Evolutionary conservation across 2,888 invertebrate genomes (phyloP).

Genomic region (Amiota mariae): DNA sequence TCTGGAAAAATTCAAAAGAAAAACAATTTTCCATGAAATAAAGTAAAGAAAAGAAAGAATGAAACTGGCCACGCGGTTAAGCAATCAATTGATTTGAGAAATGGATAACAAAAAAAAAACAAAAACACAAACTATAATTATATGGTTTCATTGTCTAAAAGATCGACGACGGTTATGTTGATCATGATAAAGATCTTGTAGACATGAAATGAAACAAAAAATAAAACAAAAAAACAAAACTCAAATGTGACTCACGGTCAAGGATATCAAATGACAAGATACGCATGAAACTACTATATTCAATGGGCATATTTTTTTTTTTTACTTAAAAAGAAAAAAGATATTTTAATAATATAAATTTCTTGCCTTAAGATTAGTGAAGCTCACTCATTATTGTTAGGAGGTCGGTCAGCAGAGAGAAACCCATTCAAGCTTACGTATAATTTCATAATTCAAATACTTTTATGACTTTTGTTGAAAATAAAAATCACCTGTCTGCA

Average conservation of each 20-base stretch:
- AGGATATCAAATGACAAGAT: slow-evolving; percentile 48
- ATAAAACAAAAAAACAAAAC: not conserved
- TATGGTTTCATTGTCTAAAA: slow-evolving; percentile 32
- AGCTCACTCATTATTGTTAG: not conserved
- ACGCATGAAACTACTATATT: not conserved
- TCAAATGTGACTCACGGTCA: not conserved
- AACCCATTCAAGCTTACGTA: slow-evolving; percentile 12
- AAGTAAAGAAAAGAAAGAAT: slow-evolving; percentile 43
- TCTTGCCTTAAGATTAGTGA: slow-evolving; percentile 13
- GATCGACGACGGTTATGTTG: not conserved
- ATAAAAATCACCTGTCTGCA: slow-evolving; percentile 55
- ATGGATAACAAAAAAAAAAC: slow-evolving; percentile 45
- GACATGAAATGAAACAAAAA: not conserved
- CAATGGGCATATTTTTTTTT: too few species aligned
- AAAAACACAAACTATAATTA: slow-evolving; percentile 56
- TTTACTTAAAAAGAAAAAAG: not conserved
- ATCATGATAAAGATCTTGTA: slow-evolving; percentile 32
- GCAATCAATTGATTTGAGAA: slow-evolving; percentile 56
- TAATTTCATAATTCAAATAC: slow-evolving; percentile 58
- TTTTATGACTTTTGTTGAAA: slow-evolving; percentile 20
- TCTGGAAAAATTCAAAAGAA: slow-evolving; percentile 8
- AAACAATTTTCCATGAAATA: slow-evolving; percentile 18
- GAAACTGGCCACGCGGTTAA: slow-evolving; percentile 3
- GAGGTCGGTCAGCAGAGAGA: not conserved
- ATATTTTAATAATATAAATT: slow-evolving; percentile 12